Evolutionary conservation across 2,113 vertebrate genomes (phyloP), one percentile per base, ranked within the genome.

Genomic region (Xenus cinereus): DNA sequence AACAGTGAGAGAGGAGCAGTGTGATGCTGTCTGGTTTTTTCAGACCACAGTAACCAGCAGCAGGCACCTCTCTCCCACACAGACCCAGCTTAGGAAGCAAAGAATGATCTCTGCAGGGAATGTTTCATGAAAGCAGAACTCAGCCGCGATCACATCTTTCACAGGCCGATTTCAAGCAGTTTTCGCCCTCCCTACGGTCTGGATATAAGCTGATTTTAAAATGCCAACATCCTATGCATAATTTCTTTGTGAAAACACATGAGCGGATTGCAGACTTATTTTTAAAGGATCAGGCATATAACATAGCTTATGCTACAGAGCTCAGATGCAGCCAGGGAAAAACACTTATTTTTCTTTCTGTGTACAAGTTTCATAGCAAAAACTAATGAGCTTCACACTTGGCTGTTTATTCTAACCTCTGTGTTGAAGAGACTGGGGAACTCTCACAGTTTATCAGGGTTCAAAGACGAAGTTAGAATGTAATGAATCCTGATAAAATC

Each of bases 401-500:
- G 60, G 18, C 15, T 87, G 23, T 85, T 75, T 62, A 24, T 56
- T 84, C n/a, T 83, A 80, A 71, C 6, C 6, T 84, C 22, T 71
- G 4, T 78, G 22, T 81, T 84, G 56, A 64, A 80, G 89, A 90
- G 75, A 71, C 27, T 35, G 37, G 5, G 20, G 16, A 86, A 50
- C 22, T 82, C 43, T 78, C 15, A 81, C 9, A 76, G 43, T 82
- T 81, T 73, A 62, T 75, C 37, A 59, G 35, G 39, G 45, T 78
- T 96, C 53, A 89, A 80, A 96, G 50, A 90, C 46, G 3, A 90
- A 80, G 10, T 43, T 60, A 85, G 75, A 84, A 68, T 33, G 46
- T 89, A 93, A 97, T 76, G 46, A 95, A 84, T 54, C 6, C 60
- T 37, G 62, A 84, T 94, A 82, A 92, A 90, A 89, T 89, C 86